Conservation (phyloP, 2,888 invertebrate species). For the Aphodius granarius region DNA sequence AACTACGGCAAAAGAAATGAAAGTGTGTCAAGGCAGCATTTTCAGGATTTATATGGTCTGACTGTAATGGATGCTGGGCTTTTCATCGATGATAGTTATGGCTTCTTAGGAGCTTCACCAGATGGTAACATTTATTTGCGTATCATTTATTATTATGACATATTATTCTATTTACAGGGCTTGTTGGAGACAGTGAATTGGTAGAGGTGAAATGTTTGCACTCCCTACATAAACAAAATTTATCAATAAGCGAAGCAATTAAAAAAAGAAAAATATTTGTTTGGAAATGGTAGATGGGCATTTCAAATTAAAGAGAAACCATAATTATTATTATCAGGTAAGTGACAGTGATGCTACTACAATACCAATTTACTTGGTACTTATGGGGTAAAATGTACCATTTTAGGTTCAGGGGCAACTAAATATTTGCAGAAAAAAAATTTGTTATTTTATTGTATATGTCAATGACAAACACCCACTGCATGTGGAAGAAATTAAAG, state of each 20-base stretch:
- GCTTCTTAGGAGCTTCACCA: slow-evolving; percentile 9
- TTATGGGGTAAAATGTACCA: neutral
- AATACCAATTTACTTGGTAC: neutral
- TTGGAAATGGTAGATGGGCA: slow-evolving; percentile 1
- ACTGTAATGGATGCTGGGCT: slow-evolving; percentile 1
- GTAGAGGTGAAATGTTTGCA: slow-evolving; percentile 21
- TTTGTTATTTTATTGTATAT: slow-evolving; percentile 20
- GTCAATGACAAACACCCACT: neutral
- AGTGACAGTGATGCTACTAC: neutral
- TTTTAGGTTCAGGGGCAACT: slow-evolving; percentile 19
- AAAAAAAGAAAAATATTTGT: slow-evolving; percentile 1
- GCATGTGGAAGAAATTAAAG: neutral
- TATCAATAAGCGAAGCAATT: slow-evolving; percentile 2
- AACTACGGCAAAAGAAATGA: slow-evolving; percentile 14
- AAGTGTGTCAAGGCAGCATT: neutral
- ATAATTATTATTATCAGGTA: slow-evolving; percentile 21
- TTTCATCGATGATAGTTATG: slow-evolving; percentile 7
- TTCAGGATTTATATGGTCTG: neutral
- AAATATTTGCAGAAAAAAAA: slow-evolving; percentile 8
- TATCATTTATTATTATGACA: neutral
- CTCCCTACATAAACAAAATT: slow-evolving; percentile 1
- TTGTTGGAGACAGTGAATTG: slow-evolving; percentile 15
- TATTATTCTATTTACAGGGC: slow-evolving; percentile 1
- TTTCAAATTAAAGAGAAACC: neutral
- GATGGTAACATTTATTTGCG: neutral